A percentile compares a stretch with the other conserved stretches of the same genome.
Conservation (phyloP, 2,888 invertebrate genomes). For the Spicauda simplicius region DNA sequence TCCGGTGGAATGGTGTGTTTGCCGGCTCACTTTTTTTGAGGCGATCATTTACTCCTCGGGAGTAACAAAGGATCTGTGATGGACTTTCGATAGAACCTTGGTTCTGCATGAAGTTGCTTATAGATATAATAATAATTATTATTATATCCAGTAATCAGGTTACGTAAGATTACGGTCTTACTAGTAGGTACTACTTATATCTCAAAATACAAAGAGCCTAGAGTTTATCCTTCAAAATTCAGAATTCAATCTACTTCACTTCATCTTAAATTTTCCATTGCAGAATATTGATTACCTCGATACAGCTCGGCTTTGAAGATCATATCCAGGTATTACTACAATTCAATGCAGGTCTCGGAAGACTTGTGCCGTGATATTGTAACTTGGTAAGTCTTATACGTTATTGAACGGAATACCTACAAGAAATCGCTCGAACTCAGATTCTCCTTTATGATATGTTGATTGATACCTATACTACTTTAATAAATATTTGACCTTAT, state of each 20-base stretch:
- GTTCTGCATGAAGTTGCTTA: too few relatives aligned
- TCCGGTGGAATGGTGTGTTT: too few relatives aligned
- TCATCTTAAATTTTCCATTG: neutral
- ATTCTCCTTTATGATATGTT: neutral
- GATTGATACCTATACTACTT: neutral
- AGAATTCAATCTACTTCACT: neutral
- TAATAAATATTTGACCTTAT: too few relatives aligned
- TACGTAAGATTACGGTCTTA: too few relatives aligned
- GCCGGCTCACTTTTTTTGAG: too few relatives aligned
- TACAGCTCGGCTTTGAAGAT: neutral
- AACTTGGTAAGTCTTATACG: neutral
- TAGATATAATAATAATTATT: too few relatives aligned
- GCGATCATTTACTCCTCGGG: too few relatives aligned
- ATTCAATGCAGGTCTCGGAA: neutral
- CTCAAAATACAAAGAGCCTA: neutral
- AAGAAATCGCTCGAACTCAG: too few relatives aligned
- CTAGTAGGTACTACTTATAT: too few relatives aligned
- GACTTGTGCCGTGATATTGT: neutral
- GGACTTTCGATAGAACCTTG: too few relatives aligned
- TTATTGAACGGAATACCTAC: neutral
- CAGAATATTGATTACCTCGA: neutral
- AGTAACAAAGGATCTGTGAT: too few relatives aligned
- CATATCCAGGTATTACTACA: slow-evolving; percentile 2
- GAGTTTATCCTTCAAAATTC: neutral
- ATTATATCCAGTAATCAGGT: too few relatives aligned